Base-by-base conservation (phyloP, 2,113 vertebrate species). In the Acanthisitta chloris region DNA sequence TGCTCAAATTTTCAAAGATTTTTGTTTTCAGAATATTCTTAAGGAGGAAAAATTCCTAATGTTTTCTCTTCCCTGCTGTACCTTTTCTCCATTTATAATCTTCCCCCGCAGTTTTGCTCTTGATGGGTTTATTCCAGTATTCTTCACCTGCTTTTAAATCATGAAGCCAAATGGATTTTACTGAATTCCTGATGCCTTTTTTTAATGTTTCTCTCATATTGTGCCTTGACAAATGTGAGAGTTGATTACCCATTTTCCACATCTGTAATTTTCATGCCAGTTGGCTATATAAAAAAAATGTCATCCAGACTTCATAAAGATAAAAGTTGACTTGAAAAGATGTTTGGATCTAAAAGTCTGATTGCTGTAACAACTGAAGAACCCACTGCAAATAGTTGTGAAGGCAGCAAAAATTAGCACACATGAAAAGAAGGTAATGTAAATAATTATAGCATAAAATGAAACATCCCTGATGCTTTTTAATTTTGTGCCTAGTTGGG, bases 221-320 rank as follows among this genome's bases (percentile, higher is more conserved):
- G n/a, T 31, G 33, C 43, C 61, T 31, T 52, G 21, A 66, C 79
- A 96, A 72, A 61, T 7, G 15, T 9, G 2, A 36, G 92, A 90
- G 94, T n/a, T 91, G 96, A 88, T 52, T 43, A 61, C 70, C 85
- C 18, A 2, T 90, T 86, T 74, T 78, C 67, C 16, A 62, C 96
- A 92, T 92, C 96, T 96, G 83, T 92, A 91, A 81, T 31, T 84
- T 90, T 88, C 92, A 88, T 96, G 82, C 83, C 88, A 90, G 86
- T 81, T 95, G 76, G 78, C 62, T 21, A 9, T 69, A 71, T 91
- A 59, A 23, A 57, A 34, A 91, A 64, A 65, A 49, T 85, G 20
- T 33, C 8, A 23, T 80, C 86, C 71, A 92, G 91, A 73, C 76
- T 92, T 94, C 72, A 34, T 92, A 65, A 29, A 45, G 49, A 70